A percentile compares a stretch with the other conserved stretches of the same genome.
These are phyloP conservation scores for Polia nebulosa DNA, from an alignment of 2,888 invertebrate genomes.

Conservation along the genomic window DNA sequence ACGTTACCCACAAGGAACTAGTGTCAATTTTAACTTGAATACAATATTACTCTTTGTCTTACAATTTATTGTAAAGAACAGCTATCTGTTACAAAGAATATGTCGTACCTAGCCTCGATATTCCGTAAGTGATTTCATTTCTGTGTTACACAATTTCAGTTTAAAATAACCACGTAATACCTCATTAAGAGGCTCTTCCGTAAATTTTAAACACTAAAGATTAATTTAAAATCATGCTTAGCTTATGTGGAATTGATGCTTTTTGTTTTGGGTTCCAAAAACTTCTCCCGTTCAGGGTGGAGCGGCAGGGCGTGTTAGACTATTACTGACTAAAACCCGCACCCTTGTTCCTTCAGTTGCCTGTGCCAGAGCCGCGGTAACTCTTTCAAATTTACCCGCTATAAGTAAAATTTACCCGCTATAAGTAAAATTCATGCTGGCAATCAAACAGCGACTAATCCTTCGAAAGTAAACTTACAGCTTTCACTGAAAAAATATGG, in stretches of 20 bases:
- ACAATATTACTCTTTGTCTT: conserved; percentile 38
- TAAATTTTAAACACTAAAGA: background rate
- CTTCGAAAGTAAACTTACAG: background rate
- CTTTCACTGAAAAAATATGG: background rate
- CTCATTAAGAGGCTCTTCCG: background rate
- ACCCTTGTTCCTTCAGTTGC: too few relatives aligned
- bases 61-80: conserved; percentile 17
- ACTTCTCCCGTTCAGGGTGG: too few relatives aligned
- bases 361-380: too few relatives aligned
- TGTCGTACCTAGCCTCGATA: background rate
- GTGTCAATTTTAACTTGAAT: conserved; percentile 34
- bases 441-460: background rate
- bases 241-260: background rate
- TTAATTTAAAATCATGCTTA: background rate
- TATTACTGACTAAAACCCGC: too few relatives aligned
- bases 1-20: conserved; percentile 29
- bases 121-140: background rate
- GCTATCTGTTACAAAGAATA: background rate
- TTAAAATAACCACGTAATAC: background rate
- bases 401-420: too few relatives aligned
- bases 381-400: too few relatives aligned
- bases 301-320: too few relatives aligned
- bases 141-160: background rate
- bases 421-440: background rate
- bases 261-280: too few relatives aligned